Evolutionary conservation across 2,888 invertebrate species (phyloP).

Genomic region (Lepeophtheirus nordmannii): DNA sequence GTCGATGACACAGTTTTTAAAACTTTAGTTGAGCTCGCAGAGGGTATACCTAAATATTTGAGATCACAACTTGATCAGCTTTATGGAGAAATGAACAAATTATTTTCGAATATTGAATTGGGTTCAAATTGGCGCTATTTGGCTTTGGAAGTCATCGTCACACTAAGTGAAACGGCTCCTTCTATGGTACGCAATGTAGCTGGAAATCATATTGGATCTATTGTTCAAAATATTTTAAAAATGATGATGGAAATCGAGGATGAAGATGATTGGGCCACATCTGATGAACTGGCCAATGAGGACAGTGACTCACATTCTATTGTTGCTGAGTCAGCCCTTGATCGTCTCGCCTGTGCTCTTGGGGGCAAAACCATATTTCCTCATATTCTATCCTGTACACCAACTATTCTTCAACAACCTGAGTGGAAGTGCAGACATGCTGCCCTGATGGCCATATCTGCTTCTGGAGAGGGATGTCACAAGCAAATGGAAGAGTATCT

Average conservation of each 20-base stretch:
- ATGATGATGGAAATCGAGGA: slow-evolving; percentile 92
- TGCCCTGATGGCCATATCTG: slow-evolving; percentile 94
- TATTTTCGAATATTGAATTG: slow-evolving; percentile 29
- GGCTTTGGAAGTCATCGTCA: slow-evolving; percentile 67
- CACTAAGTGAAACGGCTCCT: slow-evolving; percentile 80
- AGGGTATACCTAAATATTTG: slow-evolving; percentile 78
- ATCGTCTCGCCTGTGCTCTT: slow-evolving; percentile 89
- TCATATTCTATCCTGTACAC: slow-evolving; percentile 66
- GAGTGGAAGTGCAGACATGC: slow-evolving; percentile 57
- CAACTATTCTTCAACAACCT: slow-evolving; percentile 56
- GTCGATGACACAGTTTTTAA: slow-evolving; percentile 83
- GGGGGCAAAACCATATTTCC: slow-evolving; percentile 84
- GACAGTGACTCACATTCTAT: slow-evolving; percentile 58
- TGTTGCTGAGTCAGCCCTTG: slow-evolving; percentile 88
- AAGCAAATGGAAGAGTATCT: slow-evolving; percentile 93
- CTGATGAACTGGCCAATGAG: slow-evolving; percentile 41
- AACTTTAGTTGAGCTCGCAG: slow-evolving; percentile 81
- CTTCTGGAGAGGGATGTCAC: slow-evolving; percentile 95
- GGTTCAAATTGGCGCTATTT: slow-evolving; percentile 62
- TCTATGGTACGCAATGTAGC: slow-evolving; percentile 81
- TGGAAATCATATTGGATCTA: slow-evolving; percentile 32
- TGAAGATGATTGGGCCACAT: slow-evolving; percentile 69
- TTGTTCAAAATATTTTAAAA: slow-evolving; percentile 69
- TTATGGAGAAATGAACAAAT: slow-evolving; percentile 71
- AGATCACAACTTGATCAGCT: slow-evolving; percentile 69